Percentiles rank a stretch among this genome's conserved stretches.
Conservation (phyloP, 1,140 invertebrate species). For the Branchinecta lynchi region DNA sequence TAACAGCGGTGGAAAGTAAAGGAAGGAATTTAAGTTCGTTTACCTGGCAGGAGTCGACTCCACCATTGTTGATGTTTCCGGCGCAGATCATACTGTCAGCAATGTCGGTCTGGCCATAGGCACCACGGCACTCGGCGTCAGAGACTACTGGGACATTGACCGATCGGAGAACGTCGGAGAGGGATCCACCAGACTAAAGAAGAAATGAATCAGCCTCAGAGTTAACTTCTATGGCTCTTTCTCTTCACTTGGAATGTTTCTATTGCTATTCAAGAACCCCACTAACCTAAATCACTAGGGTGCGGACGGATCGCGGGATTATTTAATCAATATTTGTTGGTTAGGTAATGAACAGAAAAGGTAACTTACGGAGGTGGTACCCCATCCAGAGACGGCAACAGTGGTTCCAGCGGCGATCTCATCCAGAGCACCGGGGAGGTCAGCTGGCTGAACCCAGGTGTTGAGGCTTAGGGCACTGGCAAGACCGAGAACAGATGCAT, state of each 20-base stretch:
- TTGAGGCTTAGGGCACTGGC: background rate
- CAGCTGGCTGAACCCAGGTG: background rate
- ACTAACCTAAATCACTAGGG: too few species aligned
- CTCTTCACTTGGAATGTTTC: background rate
- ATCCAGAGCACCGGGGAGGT: background rate
- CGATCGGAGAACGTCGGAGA: constrained; percentile 25
- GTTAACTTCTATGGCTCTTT: background rate
- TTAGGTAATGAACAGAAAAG: too few species aligned
- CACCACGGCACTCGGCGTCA: constrained; percentile 25
- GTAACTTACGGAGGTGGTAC: constrained; percentile 9
- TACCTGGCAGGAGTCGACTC: constrained; percentile 19
- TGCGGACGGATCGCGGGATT: too few species aligned
- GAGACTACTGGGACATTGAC: constrained; percentile 28
- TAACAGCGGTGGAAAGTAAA: too few species aligned
- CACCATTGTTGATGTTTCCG: constrained; percentile 16
- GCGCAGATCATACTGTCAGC: constrained; percentile 25
- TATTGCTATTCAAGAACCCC: too few species aligned
- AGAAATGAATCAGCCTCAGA: constrained; percentile 4
- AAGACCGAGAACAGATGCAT: constrained; percentile 24
- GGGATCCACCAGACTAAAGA: constrained; percentile 15
- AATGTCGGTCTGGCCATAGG: constrained; percentile 26
- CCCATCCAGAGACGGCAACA: constrained; percentile 14
- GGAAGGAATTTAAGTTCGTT: too few species aligned
- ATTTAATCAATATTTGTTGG: too few species aligned
- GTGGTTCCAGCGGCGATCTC: background rate